phyloP scores from a whole-genome alignment of 2,113 vertebrate species.

The Xenus cinereus region DNA sequence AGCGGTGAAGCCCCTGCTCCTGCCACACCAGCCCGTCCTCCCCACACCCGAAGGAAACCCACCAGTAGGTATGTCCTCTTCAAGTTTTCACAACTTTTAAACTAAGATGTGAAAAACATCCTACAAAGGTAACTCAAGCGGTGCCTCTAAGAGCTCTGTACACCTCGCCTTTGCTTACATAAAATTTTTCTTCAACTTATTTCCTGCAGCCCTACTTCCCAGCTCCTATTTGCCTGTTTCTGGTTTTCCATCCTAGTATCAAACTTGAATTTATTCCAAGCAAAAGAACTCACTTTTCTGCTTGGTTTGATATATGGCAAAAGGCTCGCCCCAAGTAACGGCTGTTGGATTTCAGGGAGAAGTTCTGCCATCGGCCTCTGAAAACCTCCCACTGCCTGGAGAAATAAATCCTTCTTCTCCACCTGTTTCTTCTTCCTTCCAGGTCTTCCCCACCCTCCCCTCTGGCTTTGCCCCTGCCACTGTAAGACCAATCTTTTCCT shows the following conservation, averaged over 20 bases:
- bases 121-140: too few relatives aligned
- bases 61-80: background rate
- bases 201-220: background rate
- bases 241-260: background rate
- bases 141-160: background rate
- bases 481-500: background rate
- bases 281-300: background rate
- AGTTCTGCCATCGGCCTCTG: background rate
- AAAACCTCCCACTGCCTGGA: background rate
- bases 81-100: background rate
- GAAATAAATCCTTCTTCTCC: background rate
- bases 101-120: background rate
- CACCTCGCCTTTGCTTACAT: background rate
- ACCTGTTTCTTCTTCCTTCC: background rate
- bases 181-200: background rate
- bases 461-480: background rate
- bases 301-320: background rate
- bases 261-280: background rate
- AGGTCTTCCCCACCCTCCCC: background rate
- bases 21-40: rapidly evolving
- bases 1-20: background rate
- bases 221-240: background rate
- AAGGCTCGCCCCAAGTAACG: background rate
- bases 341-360: background rate
- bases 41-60: background rate